Base-by-base conservation (phyloP, 2,113 vertebrate genomes). In the Macrotus californicus region DNA sequence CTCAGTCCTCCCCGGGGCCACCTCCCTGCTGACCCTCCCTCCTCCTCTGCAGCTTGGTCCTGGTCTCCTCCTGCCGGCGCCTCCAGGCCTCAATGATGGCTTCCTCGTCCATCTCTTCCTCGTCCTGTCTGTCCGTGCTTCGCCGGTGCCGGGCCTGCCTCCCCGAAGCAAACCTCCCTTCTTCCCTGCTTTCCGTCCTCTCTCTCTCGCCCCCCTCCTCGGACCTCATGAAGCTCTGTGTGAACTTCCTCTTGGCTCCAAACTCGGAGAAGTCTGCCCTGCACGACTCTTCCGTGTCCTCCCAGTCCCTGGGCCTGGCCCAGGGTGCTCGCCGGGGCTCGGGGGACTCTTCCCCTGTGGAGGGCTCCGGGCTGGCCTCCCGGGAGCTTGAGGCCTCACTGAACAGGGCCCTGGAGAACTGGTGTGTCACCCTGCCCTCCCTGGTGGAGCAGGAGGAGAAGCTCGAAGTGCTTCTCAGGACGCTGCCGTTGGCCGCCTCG, bases 51-150 rank as follows among this genome's bases (percentile, higher is more conserved):
- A 98, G 97, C 64, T 98, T 98, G 66, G 98, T 97, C 79, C 98
- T 99, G 1, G 98, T 98, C 86, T 99, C 98, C 95, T 99, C 99
- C 86, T 99, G 98, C 83, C 98, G 98, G 31, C 97, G 98, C 94
- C 99, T 99, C 99, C 99, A 99, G 3, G 99, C 99, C 4, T 97
- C 96, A 0, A 99, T 99, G 86, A 99, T 97, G 81, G 99, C 99
- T 86, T 99, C 99, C 5, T 99, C 99, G 12, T 99, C 98, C 67
- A 98, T 98, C 93, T 99, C 99, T 10, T 98, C 98, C 92, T 97
- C 98, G 81, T 96, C 97, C 95, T 97, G 95, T 92, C 94, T 97
- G 80, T 56, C 97, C 0, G 18, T 96, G 83, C 96, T 98, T 94
- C 97, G 96, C n/a, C 98, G 97, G 70, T 97, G 97, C 95, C 92